Evolutionary conservation across 2,888 invertebrate species (phyloP), one percentile per base, ranked within the genome.

Genomic region (Heliconius aoede): DNA sequence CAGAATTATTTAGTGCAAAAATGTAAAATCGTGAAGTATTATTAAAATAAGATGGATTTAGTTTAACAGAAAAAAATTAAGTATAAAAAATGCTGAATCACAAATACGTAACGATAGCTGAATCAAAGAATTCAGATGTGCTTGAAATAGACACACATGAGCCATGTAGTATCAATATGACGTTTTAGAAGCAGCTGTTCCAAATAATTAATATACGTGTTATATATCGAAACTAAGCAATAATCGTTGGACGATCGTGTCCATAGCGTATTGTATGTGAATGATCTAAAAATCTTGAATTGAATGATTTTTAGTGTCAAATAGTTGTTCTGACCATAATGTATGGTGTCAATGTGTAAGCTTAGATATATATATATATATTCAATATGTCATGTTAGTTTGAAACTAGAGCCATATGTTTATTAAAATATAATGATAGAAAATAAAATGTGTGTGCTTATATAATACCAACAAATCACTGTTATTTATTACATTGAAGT

Each of bases 211-310:
- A 69, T 51, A 51, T 51, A 69, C 30, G 46, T 51, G 11, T 32
- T n/a, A 58, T n/a, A 32, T 58, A 72, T 76, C 15, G 9, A 21
- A 65, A 32, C 64, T 28, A 32, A 51, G 64, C 72, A 72, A 68
- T 46, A 76, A 79, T 94, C 94, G 94, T 94, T 94, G 94, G 94
- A 89, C 94, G 94, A 92, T 93, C 94, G 93, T 88, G 94, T 94
- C 93, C 94, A 91, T 87, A 90, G 86, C 83, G 86, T 88, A 84
- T 84, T 89, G 86, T 90, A 86, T 90, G 90, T 89, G 87, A 88
- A 82, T 77, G 64, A 80, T 85, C 88, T 87, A 85, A 87, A 88
- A 90, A 88, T 91, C 89, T 21, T 78, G 32, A 78, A 79, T 84
- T n/a, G n/a, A 89, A 88, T 91, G 89, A 90, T 89, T 88, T 90